Conservation (phyloP, 2,888 invertebrate genomes). For the Poecilobothrus nobilitatus region DNA sequence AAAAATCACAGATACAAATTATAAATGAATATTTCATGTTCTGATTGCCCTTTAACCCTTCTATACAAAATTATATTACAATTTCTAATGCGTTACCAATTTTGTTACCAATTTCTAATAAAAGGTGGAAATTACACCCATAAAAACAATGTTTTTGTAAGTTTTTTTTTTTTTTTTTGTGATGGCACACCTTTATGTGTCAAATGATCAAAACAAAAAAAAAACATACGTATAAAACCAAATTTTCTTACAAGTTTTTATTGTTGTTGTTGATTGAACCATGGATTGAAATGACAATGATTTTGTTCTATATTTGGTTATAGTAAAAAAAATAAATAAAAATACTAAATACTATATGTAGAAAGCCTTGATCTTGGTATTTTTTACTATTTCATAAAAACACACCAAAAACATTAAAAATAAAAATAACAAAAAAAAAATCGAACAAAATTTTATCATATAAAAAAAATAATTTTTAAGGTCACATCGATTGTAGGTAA, state of each 20-base stretch:
- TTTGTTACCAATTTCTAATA: background rate
- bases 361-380: background rate
- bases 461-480: background rate
- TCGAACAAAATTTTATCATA: too few relatives aligned
- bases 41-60: background rate
- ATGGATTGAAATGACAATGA: background rate
- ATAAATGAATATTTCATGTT: background rate
- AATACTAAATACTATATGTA: too few relatives aligned
- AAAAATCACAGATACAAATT: background rate
- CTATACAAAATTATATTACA: background rate
- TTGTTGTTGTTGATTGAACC: too few relatives aligned
- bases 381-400: background rate
- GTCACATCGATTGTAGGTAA: background rate
- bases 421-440: too few relatives aligned
- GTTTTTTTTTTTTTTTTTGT: too few relatives aligned
- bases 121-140: conserved; percentile 2
- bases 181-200: background rate
- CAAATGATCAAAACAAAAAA: background rate
- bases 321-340: background rate
- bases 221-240: background rate
- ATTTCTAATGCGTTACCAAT: background rate
- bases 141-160: background rate
- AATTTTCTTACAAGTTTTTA: background rate
- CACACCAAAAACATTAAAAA: too few relatives aligned
- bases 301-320: conserved; percentile 2